Conservation (phyloP, 2,888 invertebrate species). For the Empis stercorea region DNA sequence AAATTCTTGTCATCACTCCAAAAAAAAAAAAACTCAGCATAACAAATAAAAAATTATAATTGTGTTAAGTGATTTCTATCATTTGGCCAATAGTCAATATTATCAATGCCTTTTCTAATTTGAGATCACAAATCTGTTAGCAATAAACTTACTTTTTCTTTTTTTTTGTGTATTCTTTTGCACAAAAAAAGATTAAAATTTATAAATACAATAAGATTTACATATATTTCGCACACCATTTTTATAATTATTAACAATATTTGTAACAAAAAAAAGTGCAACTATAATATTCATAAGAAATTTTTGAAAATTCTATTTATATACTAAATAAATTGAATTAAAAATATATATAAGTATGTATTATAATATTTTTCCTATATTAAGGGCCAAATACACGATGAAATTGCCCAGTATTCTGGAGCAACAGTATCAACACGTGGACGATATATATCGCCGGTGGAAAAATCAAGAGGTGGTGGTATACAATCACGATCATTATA, state of each 20-base stretch:
- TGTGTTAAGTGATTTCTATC: background rate
- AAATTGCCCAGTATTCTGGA: constrained; percentile 33
- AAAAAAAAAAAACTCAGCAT: too few species aligned
- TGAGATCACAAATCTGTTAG: background rate
- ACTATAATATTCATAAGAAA: background rate
- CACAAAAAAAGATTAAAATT: background rate
- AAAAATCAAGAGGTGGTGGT: constrained; percentile 25
- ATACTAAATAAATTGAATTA: too few species aligned
- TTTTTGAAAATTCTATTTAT: background rate
- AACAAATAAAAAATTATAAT: background rate
- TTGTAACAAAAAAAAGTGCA: background rate
- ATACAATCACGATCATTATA: constrained; percentile 35
- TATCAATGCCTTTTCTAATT: background rate
- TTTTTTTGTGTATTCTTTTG: background rate
- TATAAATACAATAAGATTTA: background rate
- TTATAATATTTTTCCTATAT: background rate
- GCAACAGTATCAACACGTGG: constrained; percentile 42
- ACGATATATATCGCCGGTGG: constrained; percentile 28
- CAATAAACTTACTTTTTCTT: too few species aligned
- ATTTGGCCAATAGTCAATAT: background rate
- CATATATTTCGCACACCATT: background rate
- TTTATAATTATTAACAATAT: too few species aligned
- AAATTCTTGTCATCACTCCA: too few species aligned
- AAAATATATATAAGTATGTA: too few species aligned
- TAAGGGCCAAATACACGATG: constrained; percentile 39